Conservation (phyloP, 2,113 vertebrate species). For the Macaca nemestrina region DNA sequence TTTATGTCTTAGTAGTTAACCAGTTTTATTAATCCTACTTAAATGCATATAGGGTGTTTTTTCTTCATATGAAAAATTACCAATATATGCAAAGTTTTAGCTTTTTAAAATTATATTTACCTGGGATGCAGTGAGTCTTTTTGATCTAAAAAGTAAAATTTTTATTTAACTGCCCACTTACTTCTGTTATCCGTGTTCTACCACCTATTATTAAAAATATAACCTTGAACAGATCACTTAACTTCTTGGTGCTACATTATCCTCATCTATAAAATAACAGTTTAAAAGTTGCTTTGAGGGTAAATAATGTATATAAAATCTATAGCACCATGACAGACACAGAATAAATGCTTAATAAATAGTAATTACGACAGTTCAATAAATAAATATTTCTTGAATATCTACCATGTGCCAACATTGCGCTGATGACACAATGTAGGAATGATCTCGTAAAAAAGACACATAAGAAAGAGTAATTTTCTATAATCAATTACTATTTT, state of each 20-base stretch:
- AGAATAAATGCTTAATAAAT: not conserved
- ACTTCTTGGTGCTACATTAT: not conserved
- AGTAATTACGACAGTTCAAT: not conserved
- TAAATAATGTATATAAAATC: not conserved
- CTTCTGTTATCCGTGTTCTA: not conserved
- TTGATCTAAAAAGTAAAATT: not conserved
- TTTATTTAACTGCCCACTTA: not conserved
- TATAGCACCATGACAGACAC: not conserved
- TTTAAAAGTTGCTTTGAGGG: not conserved
- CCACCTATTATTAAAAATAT: not conserved
- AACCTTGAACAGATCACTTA: not conserved
- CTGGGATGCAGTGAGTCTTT: not conserved
- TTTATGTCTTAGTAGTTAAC: not conserved
- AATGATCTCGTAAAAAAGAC: not conserved
- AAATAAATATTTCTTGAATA: not conserved
- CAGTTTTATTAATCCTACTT: not conserved
- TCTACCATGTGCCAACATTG: not conserved
- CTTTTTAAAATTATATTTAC: not conserved
- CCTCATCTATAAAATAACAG: not conserved
- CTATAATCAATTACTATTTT: not conserved
- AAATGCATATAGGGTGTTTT: not conserved
- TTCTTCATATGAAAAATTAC: not conserved
- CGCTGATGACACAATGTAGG: not conserved
- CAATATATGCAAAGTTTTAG: not conserved
- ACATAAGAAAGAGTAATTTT: not conserved